Evolutionary conservation across 64 coral and sea anemone species (phyloP).

Genomic region (Stichodactyla helianthus): DNA sequence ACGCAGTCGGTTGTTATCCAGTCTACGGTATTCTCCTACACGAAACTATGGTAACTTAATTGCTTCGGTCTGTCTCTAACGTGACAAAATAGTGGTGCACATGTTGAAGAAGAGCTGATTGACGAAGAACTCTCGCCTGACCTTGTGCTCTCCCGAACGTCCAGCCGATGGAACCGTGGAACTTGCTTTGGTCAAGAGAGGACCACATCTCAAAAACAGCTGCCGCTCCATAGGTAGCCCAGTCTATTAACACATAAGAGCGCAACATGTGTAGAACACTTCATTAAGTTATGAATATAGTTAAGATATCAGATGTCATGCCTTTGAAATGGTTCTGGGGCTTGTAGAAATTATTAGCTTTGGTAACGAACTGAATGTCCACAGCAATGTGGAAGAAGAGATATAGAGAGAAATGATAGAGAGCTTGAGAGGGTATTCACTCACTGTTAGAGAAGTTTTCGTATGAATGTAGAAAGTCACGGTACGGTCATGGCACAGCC

Average conservation of each 20-base stretch:
- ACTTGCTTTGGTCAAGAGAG: not conserved
- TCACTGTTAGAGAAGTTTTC: too few relatives aligned
- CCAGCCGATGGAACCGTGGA: not conserved
- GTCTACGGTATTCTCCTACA: slow-evolving; percentile 28
- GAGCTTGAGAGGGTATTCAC: too few relatives aligned
- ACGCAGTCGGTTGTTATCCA: slow-evolving; percentile 5
- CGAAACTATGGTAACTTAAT: slow-evolving; percentile 42
- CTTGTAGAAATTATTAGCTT: too few relatives aligned
- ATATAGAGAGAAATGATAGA: too few relatives aligned
- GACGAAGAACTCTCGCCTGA: not conserved
- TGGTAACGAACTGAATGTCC: too few relatives aligned
- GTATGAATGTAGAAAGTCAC: too few relatives aligned
- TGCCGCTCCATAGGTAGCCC: not conserved
- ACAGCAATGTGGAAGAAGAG: too few relatives aligned
- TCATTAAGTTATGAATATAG: not conserved
- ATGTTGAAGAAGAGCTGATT: not conserved
- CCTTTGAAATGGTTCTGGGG: not conserved
- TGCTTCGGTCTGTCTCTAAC: slow-evolving; percentile 11
- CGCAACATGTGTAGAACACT: too few relatives aligned
- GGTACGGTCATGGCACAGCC: too few relatives aligned
- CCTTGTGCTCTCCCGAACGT: not conserved
- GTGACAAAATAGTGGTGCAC: not conserved
- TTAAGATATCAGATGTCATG: not conserved
- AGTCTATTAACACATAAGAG: not conserved
- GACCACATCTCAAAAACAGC: not conserved